Base-by-base conservation (phyloP, 1,140 invertebrate species). In the Ladona fulva region DNA sequence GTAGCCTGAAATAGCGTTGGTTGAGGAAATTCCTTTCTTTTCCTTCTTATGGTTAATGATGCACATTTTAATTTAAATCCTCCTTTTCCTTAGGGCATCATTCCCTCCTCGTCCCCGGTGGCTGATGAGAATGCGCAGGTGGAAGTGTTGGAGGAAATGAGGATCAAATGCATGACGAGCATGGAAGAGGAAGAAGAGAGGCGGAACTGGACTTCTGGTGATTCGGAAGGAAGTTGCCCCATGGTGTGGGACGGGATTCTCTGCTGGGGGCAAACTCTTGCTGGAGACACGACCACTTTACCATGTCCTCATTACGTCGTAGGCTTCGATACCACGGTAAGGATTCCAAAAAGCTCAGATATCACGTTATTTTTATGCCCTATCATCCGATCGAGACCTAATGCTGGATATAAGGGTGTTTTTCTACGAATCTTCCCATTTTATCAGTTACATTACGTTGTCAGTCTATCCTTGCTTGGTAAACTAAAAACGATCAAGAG, bases 231-330 rank as follows among this genome's bases (percentile, higher is more conserved):
- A n/a, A 8, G 10, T n/a, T 88, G 87, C 77, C 85, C 86, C 0
- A 82, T 82, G 78, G 82, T 85, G 19, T 90, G 88, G 86, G 89
- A 90, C 79, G 84, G 84, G 0, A 86, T 88, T 78, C 78, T 88
- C 10, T 90, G 89, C 79, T 90, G 89, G 89, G 85, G 84, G 8
- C 83, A 84, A 19, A 88, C 87, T 0, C 81, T 83, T 59, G 84
- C 88, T 25, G 85, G 85, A 0, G 81, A 83, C 24, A 78, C 85
- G 74, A 84, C 84, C 0, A 80, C 82, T n/a, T 84, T 85, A 77
- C 81, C 81, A 7, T 91, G 87, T 81, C 87, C 88, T 0, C 81
- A 83, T 78, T 87, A 88, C 76, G 84, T 87, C 78, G 82, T 84
- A 25, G 87, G 87, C 78, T 88, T 87, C 79, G 83, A 85, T 19